Evolutionary conservation across 2,797 vertebrate species (phyloP).

Genomic region (Lagocephalus sceleratus): DNA sequence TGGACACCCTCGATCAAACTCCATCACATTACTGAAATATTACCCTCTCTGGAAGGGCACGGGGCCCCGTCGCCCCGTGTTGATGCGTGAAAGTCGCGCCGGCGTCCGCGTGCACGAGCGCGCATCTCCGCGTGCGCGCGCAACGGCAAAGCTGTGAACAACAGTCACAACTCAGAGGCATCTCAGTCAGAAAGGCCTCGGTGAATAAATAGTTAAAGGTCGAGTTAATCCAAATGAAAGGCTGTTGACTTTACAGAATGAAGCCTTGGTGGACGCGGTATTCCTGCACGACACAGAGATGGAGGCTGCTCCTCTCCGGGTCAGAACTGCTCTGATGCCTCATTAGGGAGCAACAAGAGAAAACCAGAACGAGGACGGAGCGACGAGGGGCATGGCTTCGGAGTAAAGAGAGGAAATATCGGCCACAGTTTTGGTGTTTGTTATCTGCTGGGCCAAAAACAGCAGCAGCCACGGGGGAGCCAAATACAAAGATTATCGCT

Average conservation of each 20-base stretch:
- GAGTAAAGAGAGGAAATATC: not conserved
- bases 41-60: constrained; percentile 76
- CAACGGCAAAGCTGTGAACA: constrained; percentile 72
- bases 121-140: constrained; percentile 20
- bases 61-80: constrained; percentile 41
- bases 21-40: constrained; percentile 94
- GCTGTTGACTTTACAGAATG: not conserved
- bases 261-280: constrained; percentile 8
- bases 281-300: constrained; percentile 37
- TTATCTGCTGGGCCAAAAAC: constrained; percentile 16
- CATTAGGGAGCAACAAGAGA: constrained; percentile 69
- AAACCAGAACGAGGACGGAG: constrained; percentile 42
- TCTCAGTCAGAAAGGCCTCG: too few relatives aligned
- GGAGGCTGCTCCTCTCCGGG: constrained; percentile 49
- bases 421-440: not conserved
- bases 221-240: not conserved
- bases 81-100: constrained; percentile 75
- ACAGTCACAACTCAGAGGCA: constrained; percentile 29
- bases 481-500: constrained; percentile 64
- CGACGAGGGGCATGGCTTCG: too few relatives aligned
- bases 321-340: constrained; percentile 71
- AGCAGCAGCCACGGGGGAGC: constrained; percentile 35
- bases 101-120: constrained; percentile 37
- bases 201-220: not conserved
- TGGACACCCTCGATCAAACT: constrained; percentile 90